Base-by-base conservation (phyloP, 2,888 invertebrate genomes). In the Xanthia icteritia region DNA sequence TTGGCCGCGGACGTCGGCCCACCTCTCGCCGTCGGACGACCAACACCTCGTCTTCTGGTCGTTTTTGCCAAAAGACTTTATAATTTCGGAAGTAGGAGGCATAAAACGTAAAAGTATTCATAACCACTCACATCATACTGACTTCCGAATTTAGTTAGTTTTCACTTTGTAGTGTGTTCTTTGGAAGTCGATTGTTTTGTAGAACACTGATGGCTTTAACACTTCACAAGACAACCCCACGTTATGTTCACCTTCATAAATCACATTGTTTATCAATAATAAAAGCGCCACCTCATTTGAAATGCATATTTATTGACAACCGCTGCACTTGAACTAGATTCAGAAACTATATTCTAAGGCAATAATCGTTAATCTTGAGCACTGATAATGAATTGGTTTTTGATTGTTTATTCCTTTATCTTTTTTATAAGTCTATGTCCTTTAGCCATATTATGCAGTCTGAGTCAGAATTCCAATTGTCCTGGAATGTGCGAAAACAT, bases 301-400 rank as follows among this genome's bases (percentile, higher is more conserved):
- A 79, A 36, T 74, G 60, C 73, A 73, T 67, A 60, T 72, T 39
- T 51, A 76, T 65, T 56, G 42, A 73, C 58, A 70, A 72, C 36
- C 3, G 51, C 20, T 83, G 77, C 58, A 69, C 81, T 83, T 83
- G 83, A 80, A 72, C 83, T 80, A 83, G 65, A 69, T 83, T 72
- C 58, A 71, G 48, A 51, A 68, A 68, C 72, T 63, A 66, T 23
- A 61, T 77, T 54, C 60, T 72, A 31, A 73, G 63, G 67, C 51
- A 15, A 20, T 65, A 51, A 72, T 60, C 31, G 65, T 20, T 58
- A 54, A 74, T 66, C 20, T 39, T 20, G 58, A 0, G 39, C 39
- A 68, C 42, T 56, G 58, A 58, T 42, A 64, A 71, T 42, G 2
- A 36, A 61, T 74, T 61, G 17, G n/a, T 58, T 36, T 56, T 20